Conservation (phyloP, 2,888 invertebrate species). For the Dolomedes plantarius region DNA sequence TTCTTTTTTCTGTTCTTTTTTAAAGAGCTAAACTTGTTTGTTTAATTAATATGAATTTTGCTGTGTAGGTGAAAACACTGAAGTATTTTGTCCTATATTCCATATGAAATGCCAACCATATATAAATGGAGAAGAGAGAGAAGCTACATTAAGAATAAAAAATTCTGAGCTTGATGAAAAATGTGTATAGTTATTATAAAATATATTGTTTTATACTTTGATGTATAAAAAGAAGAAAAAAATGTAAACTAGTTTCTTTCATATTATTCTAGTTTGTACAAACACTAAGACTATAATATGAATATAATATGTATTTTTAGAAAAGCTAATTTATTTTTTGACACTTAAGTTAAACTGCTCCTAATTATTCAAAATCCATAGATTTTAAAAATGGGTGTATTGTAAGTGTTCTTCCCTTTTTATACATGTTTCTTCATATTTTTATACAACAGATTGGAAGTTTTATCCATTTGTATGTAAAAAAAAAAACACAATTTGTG, state of each 20-base stretch:
- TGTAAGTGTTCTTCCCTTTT: background rate
- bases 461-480: too few relatives aligned
- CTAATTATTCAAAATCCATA: too few relatives aligned
- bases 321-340: background rate
- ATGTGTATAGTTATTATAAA: background rate
- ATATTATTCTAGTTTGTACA: background rate
- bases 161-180: conserved; percentile 1
- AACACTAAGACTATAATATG: background rate
- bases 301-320: background rate
- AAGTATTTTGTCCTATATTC: conserved; percentile 71
- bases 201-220: background rate
- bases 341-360: background rate
- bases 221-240: background rate
- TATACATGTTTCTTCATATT: too few relatives aligned
- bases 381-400: too few relatives aligned
- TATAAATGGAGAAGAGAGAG: conserved; percentile 63
- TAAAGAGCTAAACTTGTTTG: too few relatives aligned
- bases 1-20: too few relatives aligned
- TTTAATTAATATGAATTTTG: too few relatives aligned
- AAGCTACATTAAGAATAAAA: conserved; percentile 27
- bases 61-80: conserved; percentile 58
- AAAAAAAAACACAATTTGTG: too few relatives aligned
- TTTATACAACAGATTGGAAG: too few relatives aligned
- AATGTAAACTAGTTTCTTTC: background rate
- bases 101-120: conserved; percentile 73